phyloP scores from a whole-genome alignment of 1,140 invertebrate species.

The Atta texana region DNA sequence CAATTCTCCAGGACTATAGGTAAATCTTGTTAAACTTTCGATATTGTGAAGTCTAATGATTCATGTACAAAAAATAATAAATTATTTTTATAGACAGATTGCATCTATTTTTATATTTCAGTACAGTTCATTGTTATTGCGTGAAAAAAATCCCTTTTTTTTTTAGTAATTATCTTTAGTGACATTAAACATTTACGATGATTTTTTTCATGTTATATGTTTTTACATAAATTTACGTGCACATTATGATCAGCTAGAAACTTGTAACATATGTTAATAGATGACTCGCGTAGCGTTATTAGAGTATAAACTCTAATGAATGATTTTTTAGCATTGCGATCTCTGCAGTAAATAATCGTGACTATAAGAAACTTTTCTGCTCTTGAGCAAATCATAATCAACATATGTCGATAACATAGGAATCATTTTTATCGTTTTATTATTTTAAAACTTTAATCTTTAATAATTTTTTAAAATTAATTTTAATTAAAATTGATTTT shows the following conservation, averaged over 20 bases:
- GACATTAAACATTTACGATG: neutral
- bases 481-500: neutral
- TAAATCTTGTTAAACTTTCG: neutral
- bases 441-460: neutral
- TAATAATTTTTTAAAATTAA: neutral
- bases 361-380: neutral
- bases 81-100: neutral
- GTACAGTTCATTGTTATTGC: neutral
- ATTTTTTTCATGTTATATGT: conserved; percentile 5
- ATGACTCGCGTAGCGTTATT: conserved; percentile 33
- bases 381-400: neutral
- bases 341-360: neutral
- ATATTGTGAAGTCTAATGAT: neutral
- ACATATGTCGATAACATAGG: conserved; percentile 17
- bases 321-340: neutral
- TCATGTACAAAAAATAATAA: neutral
- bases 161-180: conserved; percentile 9
- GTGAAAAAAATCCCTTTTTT: no score
- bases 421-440: neutral
- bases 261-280: conserved; percentile 29
- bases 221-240: conserved; percentile 23
- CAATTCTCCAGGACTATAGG: neutral
- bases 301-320: conserved; percentile 18
- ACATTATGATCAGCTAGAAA: neutral
- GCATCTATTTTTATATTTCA: neutral